Base-by-base conservation (phyloP, 2,888 invertebrate species). In the Aquatica leii region DNA sequence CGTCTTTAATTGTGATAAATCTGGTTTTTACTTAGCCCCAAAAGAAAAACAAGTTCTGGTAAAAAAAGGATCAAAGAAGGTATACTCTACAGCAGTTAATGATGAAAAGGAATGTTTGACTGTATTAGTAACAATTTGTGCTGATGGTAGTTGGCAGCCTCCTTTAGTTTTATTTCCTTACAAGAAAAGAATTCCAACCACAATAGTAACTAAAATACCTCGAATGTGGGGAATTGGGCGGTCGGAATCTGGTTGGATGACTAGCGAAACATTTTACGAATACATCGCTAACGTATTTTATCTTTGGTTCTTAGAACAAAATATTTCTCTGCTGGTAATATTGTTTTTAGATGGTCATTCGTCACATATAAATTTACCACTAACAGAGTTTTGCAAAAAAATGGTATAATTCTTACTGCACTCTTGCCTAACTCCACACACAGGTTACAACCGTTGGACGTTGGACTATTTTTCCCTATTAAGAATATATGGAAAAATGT, bases 171-270 rank as follows among this genome's bases (percentile, higher is more conserved):
- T 76, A 20, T 78, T 71, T 60, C 56, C 67, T 37, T 76, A 78
- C 61, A 65, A 76, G 6, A 64, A 64, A 67, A 76, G 43, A 37
- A n/a, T 78, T 18, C 77, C 76, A 17, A 35, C 54, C 49, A 57
- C 54, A 48, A 57, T 77, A 43, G 65, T 66, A 11, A 34, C 61
- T 50, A 71, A 65, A 40, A 70, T 78, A 41, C 77, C 78, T 51
- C 51, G 68, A 65, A 71, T 66, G 9, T 82, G 80, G 79, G 74
- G 75, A 46, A 58, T 78, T 17, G 80, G 80, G 59, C 77, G 73
- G 63, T 78, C 78, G 1, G 80, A 82, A 8, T 77, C 66, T 54
- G 81, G 81, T 5, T 82, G 81, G 82, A 83, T 78, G 80, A 80
- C 76, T 9, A 67, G 73, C 2, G 76, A 76, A 65, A 74, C 71